A percentile compares a stretch with the other conserved stretches of the same genome.
These are phyloP conservation scores for Lota lota DNA, from an alignment of 2,113 vertebrate species.

Conservation along the genomic window DNA sequence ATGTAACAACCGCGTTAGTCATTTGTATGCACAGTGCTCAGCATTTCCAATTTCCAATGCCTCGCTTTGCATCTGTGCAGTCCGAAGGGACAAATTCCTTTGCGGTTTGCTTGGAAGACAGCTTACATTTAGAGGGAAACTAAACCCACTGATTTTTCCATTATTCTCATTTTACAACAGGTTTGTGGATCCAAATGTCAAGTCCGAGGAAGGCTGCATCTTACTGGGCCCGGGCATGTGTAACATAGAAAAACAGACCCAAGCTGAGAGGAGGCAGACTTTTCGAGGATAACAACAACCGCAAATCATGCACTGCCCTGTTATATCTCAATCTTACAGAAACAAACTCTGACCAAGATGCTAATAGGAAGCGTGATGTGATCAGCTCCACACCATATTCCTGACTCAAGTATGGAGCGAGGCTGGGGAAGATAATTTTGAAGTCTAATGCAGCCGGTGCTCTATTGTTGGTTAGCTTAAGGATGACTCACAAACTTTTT, in stretches of 20 bases:
- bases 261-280: conserved; percentile 6
- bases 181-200: conserved; percentile 57
- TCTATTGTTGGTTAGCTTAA: conserved; percentile 55
- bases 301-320: conserved; percentile 5
- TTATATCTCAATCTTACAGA: conserved; percentile 9
- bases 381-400: conserved; percentile 48
- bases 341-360: background rate
- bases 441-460: conserved; percentile 67
- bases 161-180: conserved; percentile 48
- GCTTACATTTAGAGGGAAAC: conserved; percentile 9
- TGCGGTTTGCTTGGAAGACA: conserved; percentile 1
- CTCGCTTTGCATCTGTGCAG: conserved; percentile 27
- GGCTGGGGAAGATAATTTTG: conserved; percentile 62
- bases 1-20: conserved; percentile 19
- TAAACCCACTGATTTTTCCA: conserved; percentile 20
- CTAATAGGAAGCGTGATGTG: conserved; percentile 29
- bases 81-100: background rate
- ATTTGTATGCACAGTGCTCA: conserved; percentile 33
- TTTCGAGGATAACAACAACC: conserved; percentile 36
- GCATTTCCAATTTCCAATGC: conserved; percentile 30
- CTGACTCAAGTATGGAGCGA: conserved; percentile 66
- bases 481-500: conserved; percentile 50
- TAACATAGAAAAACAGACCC: conserved; percentile 35
- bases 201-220: conserved; percentile 31
- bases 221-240: conserved; percentile 41